Evolutionary conservation across 2,888 invertebrate genomes (phyloP).

Genomic region (Drosophila paranaensis): DNA sequence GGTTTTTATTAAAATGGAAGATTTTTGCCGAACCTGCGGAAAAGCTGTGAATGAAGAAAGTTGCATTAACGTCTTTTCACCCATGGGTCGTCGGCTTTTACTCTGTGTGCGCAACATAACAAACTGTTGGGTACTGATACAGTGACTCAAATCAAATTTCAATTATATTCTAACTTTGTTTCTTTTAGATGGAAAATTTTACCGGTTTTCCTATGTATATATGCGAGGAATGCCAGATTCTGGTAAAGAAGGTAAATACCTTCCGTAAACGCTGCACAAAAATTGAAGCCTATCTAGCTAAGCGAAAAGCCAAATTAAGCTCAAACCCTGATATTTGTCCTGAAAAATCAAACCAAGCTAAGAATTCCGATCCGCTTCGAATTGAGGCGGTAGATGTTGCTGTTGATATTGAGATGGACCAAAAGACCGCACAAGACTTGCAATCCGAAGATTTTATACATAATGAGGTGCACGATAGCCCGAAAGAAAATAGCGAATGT

Average conservation of each 20-base stretch:
- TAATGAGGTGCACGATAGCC: not conserved
- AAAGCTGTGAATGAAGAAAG: conserved; percentile 40
- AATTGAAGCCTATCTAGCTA: conserved; percentile 55
- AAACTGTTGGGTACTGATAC: conserved; percentile 62
- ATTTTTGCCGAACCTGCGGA: conserved; percentile 68
- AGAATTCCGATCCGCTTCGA: conserved; percentile 44
- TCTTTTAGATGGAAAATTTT: conserved; percentile 52
- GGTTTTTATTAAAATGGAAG: conserved; percentile 48
- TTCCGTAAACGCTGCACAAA: conserved; percentile 64
- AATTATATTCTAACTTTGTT: not conserved
- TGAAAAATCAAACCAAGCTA: not conserved
- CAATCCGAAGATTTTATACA: not conserved
- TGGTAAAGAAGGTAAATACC: conserved; percentile 44
- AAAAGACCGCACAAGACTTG: not conserved
- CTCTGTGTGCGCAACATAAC: conserved; percentile 49
- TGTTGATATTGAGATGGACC: conserved; percentile 24
- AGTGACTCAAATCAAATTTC: not conserved
- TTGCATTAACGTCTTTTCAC: conserved; percentile 45
- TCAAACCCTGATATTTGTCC: not conserved
- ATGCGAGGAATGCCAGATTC: conserved; percentile 52
- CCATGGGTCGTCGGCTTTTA: conserved; percentile 38
- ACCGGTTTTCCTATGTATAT: conserved; percentile 48
- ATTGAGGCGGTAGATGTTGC: conserved; percentile 30
- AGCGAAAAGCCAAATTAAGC: conserved; percentile 32
- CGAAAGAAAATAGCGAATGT: not conserved